phyloP scores from a whole-genome alignment of 2,797 vertebrate genomes.

The Momotus momota region DNA sequence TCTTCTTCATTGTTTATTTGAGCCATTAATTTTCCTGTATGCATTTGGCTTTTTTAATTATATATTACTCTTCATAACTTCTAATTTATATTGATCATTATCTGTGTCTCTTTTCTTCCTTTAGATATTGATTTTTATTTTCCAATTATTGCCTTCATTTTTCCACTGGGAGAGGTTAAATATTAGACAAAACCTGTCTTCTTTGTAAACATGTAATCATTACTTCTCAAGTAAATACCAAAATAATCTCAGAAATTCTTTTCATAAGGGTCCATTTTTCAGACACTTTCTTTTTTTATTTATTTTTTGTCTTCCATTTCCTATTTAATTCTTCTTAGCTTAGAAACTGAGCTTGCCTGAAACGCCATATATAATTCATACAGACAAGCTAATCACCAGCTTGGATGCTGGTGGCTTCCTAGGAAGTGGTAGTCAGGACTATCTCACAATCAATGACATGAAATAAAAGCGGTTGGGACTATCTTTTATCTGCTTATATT shows the following conservation, averaged over 20 bases:
- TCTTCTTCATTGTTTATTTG: background rate
- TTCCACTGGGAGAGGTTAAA: background rate
- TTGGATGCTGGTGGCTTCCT: slow-evolving; percentile 19
- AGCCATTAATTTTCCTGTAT: background rate
- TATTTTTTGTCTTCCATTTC: background rate
- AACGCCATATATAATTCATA: background rate
- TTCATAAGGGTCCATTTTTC: background rate
- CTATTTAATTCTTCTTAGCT: background rate
- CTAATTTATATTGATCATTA: background rate
- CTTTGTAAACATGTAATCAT: background rate
- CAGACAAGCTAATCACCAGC: background rate
- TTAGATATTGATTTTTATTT: background rate
- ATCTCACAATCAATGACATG: background rate
- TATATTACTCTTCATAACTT: background rate
- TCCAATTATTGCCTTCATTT: background rate
- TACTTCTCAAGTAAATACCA: background rate
- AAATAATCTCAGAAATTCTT: background rate
- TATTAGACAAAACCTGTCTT: background rate
- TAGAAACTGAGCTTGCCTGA: background rate
- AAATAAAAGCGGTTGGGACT: slow-evolving; percentile 9
- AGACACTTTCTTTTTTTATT: background rate
- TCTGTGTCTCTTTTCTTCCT: background rate
- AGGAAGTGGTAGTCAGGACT: background rate
- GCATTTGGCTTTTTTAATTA: background rate
- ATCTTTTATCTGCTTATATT: slow-evolving; percentile 48